Conservation (phyloP, 1,140 invertebrate species). For the Cherax quadricarinatus region DNA sequence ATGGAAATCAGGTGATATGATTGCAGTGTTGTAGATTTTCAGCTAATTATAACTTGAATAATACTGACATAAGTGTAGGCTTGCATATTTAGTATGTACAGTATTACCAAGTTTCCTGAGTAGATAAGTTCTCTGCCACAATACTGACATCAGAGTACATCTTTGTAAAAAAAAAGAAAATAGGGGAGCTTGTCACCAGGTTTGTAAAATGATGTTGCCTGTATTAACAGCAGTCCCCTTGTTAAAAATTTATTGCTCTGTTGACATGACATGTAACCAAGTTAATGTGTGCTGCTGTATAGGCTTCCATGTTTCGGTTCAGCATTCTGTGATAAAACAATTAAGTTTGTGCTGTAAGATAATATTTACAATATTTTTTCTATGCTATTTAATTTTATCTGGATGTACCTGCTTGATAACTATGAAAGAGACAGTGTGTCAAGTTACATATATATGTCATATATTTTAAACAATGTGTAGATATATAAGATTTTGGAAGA, state of each 20-base stretch:
- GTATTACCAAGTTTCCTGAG: not conserved
- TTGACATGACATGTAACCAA: not conserved
- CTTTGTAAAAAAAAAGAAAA: not conserved
- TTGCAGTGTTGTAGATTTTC: not conserved
- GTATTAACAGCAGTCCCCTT: not conserved
- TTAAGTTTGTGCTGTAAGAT: constrained; percentile 35
- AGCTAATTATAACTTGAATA: not conserved
- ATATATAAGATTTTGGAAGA: not conserved
- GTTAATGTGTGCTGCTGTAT: constrained; percentile 19
- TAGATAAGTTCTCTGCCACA: not conserved
- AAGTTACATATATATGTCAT: not conserved
- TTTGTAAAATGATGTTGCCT: not conserved
- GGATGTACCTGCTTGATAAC: not conserved
- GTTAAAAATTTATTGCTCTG: not conserved
- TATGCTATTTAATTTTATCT: not conserved
- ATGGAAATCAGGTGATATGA: not conserved
- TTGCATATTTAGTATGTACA: not conserved
- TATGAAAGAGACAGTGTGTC: not conserved
- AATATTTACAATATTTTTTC: not conserved
- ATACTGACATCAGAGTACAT: not conserved
- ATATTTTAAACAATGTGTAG: not conserved
- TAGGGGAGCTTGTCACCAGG: not conserved
- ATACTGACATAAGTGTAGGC: not conserved
- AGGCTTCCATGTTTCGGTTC: constrained; percentile 28
- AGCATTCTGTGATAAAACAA: constrained; percentile 28